phyloP scores from a whole-genome alignment of 2,113 vertebrate species.

The Rhinolophus ferrumequinum region DNA sequence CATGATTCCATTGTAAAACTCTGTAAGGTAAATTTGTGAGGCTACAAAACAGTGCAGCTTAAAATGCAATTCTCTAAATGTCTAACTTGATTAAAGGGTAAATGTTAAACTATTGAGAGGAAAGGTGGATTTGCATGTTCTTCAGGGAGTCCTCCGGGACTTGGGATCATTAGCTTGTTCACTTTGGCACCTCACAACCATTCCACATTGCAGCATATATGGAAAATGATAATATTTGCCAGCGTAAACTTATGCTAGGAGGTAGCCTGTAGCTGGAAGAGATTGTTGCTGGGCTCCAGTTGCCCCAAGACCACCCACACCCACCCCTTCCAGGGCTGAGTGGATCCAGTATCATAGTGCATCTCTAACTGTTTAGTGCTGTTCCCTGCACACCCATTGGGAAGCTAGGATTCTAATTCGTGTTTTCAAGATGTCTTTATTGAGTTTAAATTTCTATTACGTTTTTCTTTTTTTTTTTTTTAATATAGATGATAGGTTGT shows the following conservation, averaged over 20 bases:
- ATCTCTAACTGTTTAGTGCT: background rate
- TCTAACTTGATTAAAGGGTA: background rate
- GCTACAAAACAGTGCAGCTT: background rate
- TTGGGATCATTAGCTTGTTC: background rate
- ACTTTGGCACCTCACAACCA: background rate
- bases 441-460: background rate
- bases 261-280: background rate
- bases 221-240: background rate
- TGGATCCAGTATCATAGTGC: too few species aligned
- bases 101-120: background rate
- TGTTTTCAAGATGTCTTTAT: background rate
- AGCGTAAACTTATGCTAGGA: accelerated
- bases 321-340: background rate
- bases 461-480: background rate
- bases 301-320: accelerated
- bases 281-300: background rate
- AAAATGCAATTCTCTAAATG: background rate
- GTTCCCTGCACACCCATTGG: background rate
- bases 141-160: background rate
- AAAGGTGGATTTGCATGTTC: background rate
- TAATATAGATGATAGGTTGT: slow-evolving; percentile 89
- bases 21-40: background rate
- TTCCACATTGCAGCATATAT: background rate
- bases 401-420: background rate
- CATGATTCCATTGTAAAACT: background rate